phyloP scores from a whole-genome alignment of 2,113 vertebrate genomes.

The Sakesphorus luctuosus region DNA sequence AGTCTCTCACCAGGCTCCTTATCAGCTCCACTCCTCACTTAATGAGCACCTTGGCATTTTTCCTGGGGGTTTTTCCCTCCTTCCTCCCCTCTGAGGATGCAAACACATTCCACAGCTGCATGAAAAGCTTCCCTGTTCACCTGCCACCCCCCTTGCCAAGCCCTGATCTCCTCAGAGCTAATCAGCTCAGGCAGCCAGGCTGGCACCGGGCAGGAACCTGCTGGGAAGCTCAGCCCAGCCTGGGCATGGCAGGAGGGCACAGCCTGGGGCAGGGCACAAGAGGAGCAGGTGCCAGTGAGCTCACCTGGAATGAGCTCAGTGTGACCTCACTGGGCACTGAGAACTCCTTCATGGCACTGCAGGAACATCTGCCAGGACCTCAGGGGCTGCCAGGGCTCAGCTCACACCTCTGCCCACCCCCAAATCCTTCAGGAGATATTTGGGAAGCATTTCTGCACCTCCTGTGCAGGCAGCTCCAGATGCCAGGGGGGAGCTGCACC shows the following conservation, averaged over 20 bases:
- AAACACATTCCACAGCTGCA: not conserved
- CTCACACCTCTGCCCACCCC: no score
- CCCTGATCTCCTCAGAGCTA: not conserved
- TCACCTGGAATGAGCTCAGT: not conserved
- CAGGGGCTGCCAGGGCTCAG: no score
- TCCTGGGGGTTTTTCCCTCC: slow-evolving; percentile 7
- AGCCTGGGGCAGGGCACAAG: not conserved
- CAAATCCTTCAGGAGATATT: no score
- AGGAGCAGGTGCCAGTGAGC: not conserved
- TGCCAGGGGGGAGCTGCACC: no score
- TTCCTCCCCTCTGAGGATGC: not conserved
- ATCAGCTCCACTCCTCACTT: not conserved
- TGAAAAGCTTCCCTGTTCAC: not conserved
- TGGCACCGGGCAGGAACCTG: not conserved
- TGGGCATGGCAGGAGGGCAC: not conserved
- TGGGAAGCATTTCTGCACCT: no score
- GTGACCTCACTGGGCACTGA: not conserved
- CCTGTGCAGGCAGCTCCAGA: no score
- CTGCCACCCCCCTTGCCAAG: not conserved
- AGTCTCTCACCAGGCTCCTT: not conserved
- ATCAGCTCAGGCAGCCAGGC: not conserved
- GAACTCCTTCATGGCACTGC: not conserved
- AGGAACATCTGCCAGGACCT: no score
- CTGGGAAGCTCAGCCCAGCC: not conserved
- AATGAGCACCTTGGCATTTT: slow-evolving; percentile 15